These are phyloP conservation scores for Geodia barretti DNA, from an alignment of 37 sponge, comb jelly and placozoan genomes.

Conservation along the genomic window DNA sequence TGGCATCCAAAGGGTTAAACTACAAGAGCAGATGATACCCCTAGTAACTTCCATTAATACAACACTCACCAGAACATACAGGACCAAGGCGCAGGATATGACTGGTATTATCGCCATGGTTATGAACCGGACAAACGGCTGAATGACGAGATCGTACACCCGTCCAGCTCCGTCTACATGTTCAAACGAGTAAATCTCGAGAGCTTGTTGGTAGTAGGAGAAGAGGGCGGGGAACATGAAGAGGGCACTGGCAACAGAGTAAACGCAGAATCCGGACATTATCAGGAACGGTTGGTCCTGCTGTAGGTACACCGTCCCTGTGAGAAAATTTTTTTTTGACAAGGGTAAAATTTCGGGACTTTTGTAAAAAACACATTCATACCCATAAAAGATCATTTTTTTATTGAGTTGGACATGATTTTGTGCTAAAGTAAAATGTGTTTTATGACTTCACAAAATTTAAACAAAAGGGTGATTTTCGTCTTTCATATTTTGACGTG, in stretches of 20 bases:
- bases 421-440: neutral
- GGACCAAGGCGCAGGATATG: conserved; percentile 47
- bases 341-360: neutral
- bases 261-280: conserved; percentile 90
- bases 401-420: neutral
- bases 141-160: conserved; percentile 59
- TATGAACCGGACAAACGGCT: conserved; percentile 64
- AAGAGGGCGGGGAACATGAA: conserved; percentile 92
- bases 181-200: conserved; percentile 60
- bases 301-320: conserved; percentile 84
- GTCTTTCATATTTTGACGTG: too few species aligned
- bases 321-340: neutral
- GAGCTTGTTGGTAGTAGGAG: conserved; percentile 60
- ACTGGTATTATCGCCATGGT: conserved; percentile 61
- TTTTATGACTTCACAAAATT: neutral
- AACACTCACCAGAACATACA: conserved; percentile 65
- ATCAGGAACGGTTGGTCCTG: conserved; percentile 47
- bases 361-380: neutral
- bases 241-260: conserved; percentile 90
- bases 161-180: conserved; percentile 64
- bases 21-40: too few species aligned
- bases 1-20: too few species aligned
- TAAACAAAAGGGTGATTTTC: too few species aligned
- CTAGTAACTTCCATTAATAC: too few species aligned
- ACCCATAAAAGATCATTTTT: neutral